Evolutionary conservation across 1,140 invertebrate genomes (phyloP).

Genomic region (Sitobion miscanthi): DNA sequence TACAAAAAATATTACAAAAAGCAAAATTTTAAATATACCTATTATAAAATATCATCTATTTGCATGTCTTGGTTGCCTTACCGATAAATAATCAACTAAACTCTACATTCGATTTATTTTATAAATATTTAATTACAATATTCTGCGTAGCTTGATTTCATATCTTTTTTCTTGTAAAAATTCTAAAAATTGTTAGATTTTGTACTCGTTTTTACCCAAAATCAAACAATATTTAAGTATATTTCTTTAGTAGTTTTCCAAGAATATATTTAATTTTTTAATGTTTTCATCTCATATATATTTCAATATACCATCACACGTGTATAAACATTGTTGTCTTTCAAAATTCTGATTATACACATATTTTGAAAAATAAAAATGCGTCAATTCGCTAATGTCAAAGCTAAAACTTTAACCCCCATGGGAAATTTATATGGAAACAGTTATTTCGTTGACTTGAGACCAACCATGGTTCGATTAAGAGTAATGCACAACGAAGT

Average conservation of each 20-base stretch:
- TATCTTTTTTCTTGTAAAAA: background rate
- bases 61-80: background rate
- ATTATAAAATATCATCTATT: background rate
- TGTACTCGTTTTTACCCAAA: background rate
- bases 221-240: background rate
- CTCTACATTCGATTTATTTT: background rate
- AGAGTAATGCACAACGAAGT: background rate
- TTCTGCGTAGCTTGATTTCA: background rate
- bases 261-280: background rate
- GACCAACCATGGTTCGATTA: background rate
- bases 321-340: background rate
- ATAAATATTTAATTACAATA: background rate
- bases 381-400: background rate
- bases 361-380: background rate
- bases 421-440: slow-evolving; percentile 24
- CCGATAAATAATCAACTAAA: background rate
- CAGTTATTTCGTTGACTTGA: background rate
- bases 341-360: background rate
- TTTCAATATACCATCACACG: background rate
- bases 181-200: background rate
- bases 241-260: background rate
- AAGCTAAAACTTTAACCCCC: background rate
- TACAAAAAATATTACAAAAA: background rate
- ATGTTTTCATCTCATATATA: background rate
- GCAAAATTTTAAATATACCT: background rate